Percentiles rank a stretch among this genome's conserved stretches.
These are phyloP conservation scores for Ictalurus punctatus DNA, from an alignment of 2,113 vertebrate species.

Conservation along the genomic window DNA sequence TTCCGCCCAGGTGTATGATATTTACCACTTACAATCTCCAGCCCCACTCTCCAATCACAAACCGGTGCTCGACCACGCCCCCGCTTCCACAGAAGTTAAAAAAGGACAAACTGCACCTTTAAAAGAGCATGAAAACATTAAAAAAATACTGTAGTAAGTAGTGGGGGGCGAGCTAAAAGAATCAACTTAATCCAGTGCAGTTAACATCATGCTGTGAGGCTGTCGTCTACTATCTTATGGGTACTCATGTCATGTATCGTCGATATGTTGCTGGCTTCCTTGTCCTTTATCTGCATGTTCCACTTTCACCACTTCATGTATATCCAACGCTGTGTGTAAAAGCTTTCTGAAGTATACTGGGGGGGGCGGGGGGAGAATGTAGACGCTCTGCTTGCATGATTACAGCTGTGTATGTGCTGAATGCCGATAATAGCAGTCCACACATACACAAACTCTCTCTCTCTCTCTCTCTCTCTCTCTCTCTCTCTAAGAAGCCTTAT, in stretches of 20 bases:
- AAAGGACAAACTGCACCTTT: background rate
- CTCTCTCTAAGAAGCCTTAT: background rate
- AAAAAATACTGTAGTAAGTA: background rate
- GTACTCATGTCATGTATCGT: too few species aligned
- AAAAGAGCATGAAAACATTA: background rate
- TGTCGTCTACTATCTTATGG: background rate
- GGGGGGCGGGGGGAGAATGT: background rate
- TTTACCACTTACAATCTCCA: too few species aligned
- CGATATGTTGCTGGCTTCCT: background rate
- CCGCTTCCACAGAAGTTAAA: too few species aligned
- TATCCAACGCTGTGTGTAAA: background rate
- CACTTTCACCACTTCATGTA: background rate
- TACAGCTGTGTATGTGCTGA: slow-evolving; percentile 16
- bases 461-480: too few species aligned
- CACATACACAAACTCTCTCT: background rate
- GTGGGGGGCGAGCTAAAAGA: background rate
- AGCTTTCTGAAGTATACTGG: background rate
- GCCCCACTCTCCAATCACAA: too few species aligned
- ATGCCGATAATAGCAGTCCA: background rate
- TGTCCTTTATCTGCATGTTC: background rate
- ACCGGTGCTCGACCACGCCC: too few species aligned
- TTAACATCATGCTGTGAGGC: background rate
- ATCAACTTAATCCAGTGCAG: background rate
- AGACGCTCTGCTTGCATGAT: slow-evolving; percentile 3
- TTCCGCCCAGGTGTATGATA: too few species aligned